Conservation (phyloP, 2,113 vertebrate species). For the Hippolais icterina region DNA sequence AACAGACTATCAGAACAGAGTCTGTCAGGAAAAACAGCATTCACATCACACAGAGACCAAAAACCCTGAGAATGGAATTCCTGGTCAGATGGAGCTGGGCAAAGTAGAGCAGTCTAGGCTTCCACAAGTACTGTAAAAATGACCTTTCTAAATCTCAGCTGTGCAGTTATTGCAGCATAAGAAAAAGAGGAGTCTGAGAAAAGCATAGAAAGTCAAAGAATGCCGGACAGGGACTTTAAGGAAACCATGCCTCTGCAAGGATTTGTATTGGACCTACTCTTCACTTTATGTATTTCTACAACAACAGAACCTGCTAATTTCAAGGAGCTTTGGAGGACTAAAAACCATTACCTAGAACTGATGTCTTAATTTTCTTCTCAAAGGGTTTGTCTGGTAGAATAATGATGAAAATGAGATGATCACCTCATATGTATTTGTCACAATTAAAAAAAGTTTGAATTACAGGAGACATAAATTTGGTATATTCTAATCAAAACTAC, state of each 20-base stretch:
- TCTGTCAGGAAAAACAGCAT: neutral
- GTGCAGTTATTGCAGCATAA: neutral
- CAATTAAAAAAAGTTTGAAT: neutral
- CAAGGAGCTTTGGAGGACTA: neutral
- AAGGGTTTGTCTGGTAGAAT: neutral
- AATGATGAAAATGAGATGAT: neutral
- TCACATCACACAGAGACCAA: neutral
- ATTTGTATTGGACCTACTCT: neutral
- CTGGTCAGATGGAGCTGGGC: neutral
- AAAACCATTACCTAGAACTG: neutral
- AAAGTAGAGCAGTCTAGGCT: neutral
- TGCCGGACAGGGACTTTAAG: neutral
- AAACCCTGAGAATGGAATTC: neutral
- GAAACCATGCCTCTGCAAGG: neutral
- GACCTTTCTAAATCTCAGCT: neutral
- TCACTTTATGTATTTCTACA: neutral
- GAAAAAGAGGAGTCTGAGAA: neutral
- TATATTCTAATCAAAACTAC: neutral
- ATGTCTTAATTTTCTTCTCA: neutral
- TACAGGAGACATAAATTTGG: neutral
- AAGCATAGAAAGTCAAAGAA: neutral
- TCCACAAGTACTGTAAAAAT: neutral
- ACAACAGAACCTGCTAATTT: neutral
- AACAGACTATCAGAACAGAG: neutral
- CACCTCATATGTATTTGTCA: neutral